Evolutionary conservation across 2,797 vertebrate genomes (phyloP).

Genomic region (Tauraco hartlaubi): DNA sequence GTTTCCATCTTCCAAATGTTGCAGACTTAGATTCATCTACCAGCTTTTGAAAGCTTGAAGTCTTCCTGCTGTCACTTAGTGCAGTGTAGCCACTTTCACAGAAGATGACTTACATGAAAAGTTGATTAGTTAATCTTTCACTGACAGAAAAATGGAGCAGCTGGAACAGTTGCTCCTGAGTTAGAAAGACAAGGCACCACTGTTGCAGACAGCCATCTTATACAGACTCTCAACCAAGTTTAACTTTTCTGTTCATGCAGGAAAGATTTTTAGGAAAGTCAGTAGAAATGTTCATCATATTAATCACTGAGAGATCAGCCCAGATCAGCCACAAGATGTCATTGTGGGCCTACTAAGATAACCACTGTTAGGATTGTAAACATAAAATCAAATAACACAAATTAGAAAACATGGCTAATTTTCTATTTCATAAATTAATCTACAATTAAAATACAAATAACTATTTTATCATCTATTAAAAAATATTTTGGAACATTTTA

Average conservation of each 20-base stretch:
- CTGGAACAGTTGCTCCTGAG: not conserved
- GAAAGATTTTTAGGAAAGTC: not conserved
- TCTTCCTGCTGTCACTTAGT: not conserved
- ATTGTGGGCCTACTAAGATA: not conserved
- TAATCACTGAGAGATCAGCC: not conserved
- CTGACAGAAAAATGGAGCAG: not conserved
- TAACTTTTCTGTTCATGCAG: not conserved
- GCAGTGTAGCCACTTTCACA: not conserved
- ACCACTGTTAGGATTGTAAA: not conserved
- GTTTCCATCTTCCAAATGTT: not conserved
- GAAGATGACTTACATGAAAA: not conserved
- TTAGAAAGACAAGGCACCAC: not conserved
- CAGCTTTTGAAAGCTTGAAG: not conserved
- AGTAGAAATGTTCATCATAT: not conserved
- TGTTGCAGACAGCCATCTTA: not conserved
- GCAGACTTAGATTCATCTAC: not conserved
- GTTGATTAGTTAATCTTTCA: not conserved
- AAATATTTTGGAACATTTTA: not conserved
- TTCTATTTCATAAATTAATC: not conserved
- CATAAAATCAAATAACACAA: not conserved
- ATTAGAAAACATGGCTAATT: not conserved
- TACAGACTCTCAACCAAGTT: not conserved
- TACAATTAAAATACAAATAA: not conserved
- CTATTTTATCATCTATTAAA: not conserved
- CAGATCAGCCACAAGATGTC: conserved; percentile 63